A percentile compares a stretch with the other conserved stretches of the same genome.
Conservation (phyloP, 2,888 invertebrate genomes). For the Amphimallon solstitiale region DNA sequence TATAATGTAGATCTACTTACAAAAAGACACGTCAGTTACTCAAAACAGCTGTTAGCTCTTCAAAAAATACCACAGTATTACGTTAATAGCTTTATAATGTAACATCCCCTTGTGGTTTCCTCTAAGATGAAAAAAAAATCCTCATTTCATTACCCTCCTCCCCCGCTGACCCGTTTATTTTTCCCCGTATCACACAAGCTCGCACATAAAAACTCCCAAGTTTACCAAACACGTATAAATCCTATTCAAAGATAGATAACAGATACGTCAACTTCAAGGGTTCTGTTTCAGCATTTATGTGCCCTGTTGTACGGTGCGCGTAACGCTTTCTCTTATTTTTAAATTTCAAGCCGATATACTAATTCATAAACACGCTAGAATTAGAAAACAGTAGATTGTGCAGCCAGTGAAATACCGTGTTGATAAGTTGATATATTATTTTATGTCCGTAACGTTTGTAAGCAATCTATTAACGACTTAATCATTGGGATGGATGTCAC, state of each 20-base stretch:
- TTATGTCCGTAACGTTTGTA: slow-evolving; percentile 30
- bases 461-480: slow-evolving; percentile 33
- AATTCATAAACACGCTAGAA: slow-evolving; percentile 30
- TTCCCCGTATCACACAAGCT: not conserved
- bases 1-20: too few relatives aligned
- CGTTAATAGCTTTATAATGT: slow-evolving; percentile 51
- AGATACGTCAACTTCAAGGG: slow-evolving; percentile 29
- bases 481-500: slow-evolving; percentile 29
- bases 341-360: slow-evolving; percentile 16
- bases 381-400: slow-evolving; percentile 33
- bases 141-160: slow-evolving; percentile 28
- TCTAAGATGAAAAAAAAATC: slow-evolving; percentile 10
- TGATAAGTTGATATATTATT: slow-evolving; percentile 34
- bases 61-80: slow-evolving; percentile 49
- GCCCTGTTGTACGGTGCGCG: not conserved
- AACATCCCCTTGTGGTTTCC: slow-evolving; percentile 36
- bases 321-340: slow-evolving; percentile 23
- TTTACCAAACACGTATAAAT: slow-evolving; percentile 34
- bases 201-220: slow-evolving; percentile 33
- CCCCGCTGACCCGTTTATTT: slow-evolving; percentile 8
- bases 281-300: slow-evolving; percentile 28
- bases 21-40: too few relatives aligned
- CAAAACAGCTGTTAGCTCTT: slow-evolving; percentile 48
- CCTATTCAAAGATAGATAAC: slow-evolving; percentile 27
- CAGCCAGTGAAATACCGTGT: slow-evolving; percentile 28